A percentile compares a stretch with the other conserved stretches of the same genome.
phyloP scores from a whole-genome alignment of 2,888 invertebrate genomes.

The Drosophila recens region DNA sequence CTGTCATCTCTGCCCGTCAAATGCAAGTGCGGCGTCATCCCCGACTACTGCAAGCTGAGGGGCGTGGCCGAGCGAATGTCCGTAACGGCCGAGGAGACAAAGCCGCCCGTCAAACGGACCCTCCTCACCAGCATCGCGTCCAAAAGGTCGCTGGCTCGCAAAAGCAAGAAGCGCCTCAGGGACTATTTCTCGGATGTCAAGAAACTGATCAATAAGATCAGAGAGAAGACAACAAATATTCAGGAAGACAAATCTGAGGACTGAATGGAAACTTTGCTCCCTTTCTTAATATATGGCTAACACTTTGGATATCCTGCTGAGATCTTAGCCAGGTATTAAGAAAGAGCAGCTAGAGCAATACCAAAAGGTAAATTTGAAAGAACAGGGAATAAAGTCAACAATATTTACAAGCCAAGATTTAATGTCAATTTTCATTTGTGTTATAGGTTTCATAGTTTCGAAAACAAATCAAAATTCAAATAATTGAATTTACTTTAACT shows the following conservation, averaged over 20 bases:
- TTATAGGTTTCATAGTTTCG: background rate
- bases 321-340: slow-evolving; percentile 8
- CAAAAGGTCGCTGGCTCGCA: background rate
- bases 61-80: slow-evolving; percentile 37
- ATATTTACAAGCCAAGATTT: too few relatives aligned
- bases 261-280: background rate
- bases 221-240: background rate
- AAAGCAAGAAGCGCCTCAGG: background rate
- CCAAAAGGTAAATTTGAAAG: background rate
- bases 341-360: background rate
- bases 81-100: fast-evolving
- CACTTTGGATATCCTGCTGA: background rate
- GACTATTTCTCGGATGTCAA: slow-evolving; percentile 1
- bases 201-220: background rate
- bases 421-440: background rate
- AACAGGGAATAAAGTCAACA: background rate
- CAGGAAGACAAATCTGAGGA: too few relatives aligned
- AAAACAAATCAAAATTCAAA: background rate
- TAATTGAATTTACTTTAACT: background rate
- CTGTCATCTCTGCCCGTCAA: slow-evolving; percentile 21
- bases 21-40: slow-evolving; percentile 48
- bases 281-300: slow-evolving; percentile 10
- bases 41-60: slow-evolving; percentile 39
- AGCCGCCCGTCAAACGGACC: too few relatives aligned
- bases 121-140: too few relatives aligned